Evolutionary conservation across 2,888 invertebrate species (phyloP).

Genomic region (Epinotia demarniana): DNA sequence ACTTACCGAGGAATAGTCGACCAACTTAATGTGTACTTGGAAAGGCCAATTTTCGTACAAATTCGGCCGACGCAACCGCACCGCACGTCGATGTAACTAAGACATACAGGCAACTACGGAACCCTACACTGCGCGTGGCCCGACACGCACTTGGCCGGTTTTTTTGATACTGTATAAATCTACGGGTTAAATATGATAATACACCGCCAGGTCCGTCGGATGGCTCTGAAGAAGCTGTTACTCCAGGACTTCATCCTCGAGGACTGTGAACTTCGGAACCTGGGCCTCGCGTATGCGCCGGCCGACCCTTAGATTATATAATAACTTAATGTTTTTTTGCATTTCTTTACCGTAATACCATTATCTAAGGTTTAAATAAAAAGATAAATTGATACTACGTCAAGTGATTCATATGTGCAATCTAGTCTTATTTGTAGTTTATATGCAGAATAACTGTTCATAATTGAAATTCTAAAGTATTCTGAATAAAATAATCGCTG

Average conservation of each 20-base stretch:
- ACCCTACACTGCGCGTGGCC: no score
- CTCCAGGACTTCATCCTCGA: conserved; percentile 71
- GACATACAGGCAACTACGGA: no score
- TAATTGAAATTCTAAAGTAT: no score
- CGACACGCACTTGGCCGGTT: no score
- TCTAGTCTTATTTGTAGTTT: background rate
- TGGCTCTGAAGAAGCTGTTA: conserved; percentile 71
- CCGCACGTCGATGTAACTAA: no score
- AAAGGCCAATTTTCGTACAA: no score
- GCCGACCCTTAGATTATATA: conserved; percentile 60
- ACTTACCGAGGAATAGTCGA: no score
- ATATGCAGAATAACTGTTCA: background rate
- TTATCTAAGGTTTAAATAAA: background rate
- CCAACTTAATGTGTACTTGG: no score
- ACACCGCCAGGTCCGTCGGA: conserved; percentile 68
- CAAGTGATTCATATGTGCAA: background rate
- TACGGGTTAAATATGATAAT: background rate
- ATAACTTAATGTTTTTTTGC: background rate
- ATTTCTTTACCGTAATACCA: background rate
- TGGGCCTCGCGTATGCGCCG: conserved; percentile 72
- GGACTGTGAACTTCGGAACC: conserved; percentile 73
- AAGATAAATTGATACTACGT: conserved; percentile 1
- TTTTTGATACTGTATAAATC: no score
- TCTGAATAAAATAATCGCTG: no score
- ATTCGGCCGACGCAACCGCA: no score